phyloP scores from a whole-genome alignment of 2,113 vertebrate genomes.

The Corvus cornix region DNA sequence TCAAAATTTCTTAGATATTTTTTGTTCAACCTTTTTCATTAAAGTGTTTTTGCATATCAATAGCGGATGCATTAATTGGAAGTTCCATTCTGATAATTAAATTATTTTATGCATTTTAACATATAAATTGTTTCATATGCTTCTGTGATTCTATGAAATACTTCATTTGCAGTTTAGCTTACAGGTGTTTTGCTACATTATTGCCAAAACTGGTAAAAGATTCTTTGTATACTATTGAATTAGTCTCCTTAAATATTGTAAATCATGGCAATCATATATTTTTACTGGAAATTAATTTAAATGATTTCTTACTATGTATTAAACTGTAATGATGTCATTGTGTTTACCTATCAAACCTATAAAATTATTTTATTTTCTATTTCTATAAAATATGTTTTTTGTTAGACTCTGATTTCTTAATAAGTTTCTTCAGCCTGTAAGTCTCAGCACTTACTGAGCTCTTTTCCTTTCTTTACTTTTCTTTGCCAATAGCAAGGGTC shows the following conservation, averaged over 20 bases:
- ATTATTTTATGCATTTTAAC: neutral
- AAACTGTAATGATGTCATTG: neutral
- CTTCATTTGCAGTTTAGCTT: neutral
- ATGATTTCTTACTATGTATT: neutral
- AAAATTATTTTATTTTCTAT: neutral
- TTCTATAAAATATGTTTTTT: neutral
- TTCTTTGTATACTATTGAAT: neutral
- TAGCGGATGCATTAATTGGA: neutral
- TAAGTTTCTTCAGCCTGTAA: neutral
- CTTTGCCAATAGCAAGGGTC: neutral
- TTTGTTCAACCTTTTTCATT: neutral
- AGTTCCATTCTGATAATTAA: neutral
- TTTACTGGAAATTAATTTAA: neutral
- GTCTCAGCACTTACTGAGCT: neutral
- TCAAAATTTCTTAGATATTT: neutral
- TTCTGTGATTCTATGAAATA: neutral
- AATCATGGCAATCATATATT: neutral
- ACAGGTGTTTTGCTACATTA: neutral
- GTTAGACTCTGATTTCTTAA: neutral
- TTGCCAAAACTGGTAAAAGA: neutral
- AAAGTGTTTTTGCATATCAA: neutral
- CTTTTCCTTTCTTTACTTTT: neutral
- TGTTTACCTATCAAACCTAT: neutral
- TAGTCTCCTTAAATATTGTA: neutral
- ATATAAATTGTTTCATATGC: neutral